Base-by-base conservation (phyloP, 2,113 vertebrate species). In the Heteronetta atricapilla region DNA sequence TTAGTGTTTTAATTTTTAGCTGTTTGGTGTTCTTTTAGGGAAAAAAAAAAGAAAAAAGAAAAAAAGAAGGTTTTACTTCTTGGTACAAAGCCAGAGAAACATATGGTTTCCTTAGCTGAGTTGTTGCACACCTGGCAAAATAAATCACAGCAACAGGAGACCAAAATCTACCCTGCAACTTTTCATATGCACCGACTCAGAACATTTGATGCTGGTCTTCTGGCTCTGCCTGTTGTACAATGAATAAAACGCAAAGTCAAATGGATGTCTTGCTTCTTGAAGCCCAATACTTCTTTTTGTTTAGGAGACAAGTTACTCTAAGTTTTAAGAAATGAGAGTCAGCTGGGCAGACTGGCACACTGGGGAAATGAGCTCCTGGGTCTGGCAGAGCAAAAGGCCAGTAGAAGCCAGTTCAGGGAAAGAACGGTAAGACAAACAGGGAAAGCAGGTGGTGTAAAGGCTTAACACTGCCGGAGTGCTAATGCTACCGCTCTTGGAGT, bases 71-170 rank as follows among this genome's bases (percentile, higher is more conserved):
- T 72, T 95, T 90, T 89, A 62, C 67, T 91, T 94, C 82, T 93
- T 92, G 93, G 91, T 86, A 95, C 18, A 86, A 22, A 88, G 90
- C 95, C 95, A 96, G 85, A 94, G 91, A 84, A 95, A 93, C 77
- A 96, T 95, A 96, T 95, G 90, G 96, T 91, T 96, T 96, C 67
- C 60, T 93, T 96, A 94, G 86, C 55, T 77, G 85, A 59, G 62
- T 95, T 91, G 69, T 44, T 94, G 89, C 31, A 90, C 89, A 97
- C 92, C 88, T 97, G 96, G 96, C 53, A 86, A 96, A 97, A 98
- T 97, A 97, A 97, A 95, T 85, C 69, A 96, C 86, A 36, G 91
- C 92, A 74, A 95, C 56, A 95, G 86, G 66, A 95, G 56, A 86
- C 74, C 72, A 92, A 86, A 96, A 96, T 92, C 88, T 93, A 93